Base-by-base conservation (phyloP, 2,888 invertebrate genomes). In the Aproaerema taeniolella region DNA sequence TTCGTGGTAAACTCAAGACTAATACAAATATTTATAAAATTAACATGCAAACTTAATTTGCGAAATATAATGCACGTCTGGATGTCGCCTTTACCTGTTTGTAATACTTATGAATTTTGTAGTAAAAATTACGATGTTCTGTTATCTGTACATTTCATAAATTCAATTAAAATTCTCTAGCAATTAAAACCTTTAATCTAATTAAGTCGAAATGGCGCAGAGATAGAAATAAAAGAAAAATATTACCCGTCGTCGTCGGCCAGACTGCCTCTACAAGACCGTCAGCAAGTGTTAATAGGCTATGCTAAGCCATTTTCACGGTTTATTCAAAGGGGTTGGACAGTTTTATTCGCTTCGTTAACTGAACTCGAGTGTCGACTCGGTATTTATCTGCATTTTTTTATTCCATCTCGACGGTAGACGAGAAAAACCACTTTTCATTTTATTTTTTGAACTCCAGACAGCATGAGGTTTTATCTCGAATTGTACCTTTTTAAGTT, bases 331-430 rank as follows among this genome's bases (percentile, higher is more conserved):
- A 71, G 53, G 71, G 74, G 70, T 70, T 78, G 71, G 65, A 67
- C 68, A 69, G 61, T 75, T 78, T 77, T 77, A 73, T 79, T 74
- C 71, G 68, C 72, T 76, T 78, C 76, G 76, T 79, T 80, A 77
- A 65, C 73, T 58, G 65, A 55, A 60, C 57, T 56, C 61, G 60
- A 61, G 70, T 62, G 63, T 61, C 64, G 60, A 58, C 56, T 59
- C 59, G 59, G 66, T 67, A 64, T 73, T 74, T 72, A 67, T 68
- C 64, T 59, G 56, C 69, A 63, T 70, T 74, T n/a, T 74, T 73
- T 65, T 47, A 61, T 65, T 66, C 56, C 57, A 58, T 60, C 60
- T 58, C 55, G 53, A 50, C 46, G 46, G 52, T 49, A 50, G 39
- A 45, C 41, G 38, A 39, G 40, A 32, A 37, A 50, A 38, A 35